Conservation (phyloP, 2,113 vertebrate species). For the Coregonus clupeaformis region DNA sequence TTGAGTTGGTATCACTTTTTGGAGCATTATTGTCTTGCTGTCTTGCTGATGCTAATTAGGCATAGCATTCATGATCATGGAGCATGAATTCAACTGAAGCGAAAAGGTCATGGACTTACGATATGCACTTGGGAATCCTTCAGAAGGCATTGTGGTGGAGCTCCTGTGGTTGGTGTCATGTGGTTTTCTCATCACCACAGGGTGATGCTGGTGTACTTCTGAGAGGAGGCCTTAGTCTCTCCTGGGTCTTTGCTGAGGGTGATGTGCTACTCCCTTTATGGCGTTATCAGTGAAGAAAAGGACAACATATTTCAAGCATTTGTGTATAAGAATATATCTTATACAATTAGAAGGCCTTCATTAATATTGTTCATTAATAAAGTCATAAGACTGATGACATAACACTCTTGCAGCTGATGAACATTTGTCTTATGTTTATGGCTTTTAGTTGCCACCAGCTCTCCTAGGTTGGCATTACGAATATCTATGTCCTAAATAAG, state of each 20-base stretch:
- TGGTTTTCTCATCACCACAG: conserved; percentile 44
- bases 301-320: conserved; percentile 46
- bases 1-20: background rate
- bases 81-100: background rate
- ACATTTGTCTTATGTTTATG: conserved; percentile 75
- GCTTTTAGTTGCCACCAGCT: conserved; percentile 60
- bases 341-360: conserved; percentile 69
- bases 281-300: conserved; percentile 42
- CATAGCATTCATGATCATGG: background rate
- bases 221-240: background rate
- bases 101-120: too few relatives aligned
- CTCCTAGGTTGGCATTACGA: conserved; percentile 62
- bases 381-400: conserved; percentile 67
- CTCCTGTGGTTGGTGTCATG: background rate
- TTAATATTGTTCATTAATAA: conserved; percentile 68
- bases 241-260: conserved; percentile 14
- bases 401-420: conserved; percentile 68
- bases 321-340: conserved; percentile 51
- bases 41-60: background rate
- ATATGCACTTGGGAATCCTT: background rate
- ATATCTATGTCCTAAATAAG: conserved; percentile 64
- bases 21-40: background rate
- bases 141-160: too few relatives aligned
- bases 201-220: conserved; percentile 69
- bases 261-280: conserved; percentile 39